These are phyloP conservation scores for Pseudorasbora parva DNA, from an alignment of 2,113 vertebrate species.

Conservation along the genomic window DNA sequence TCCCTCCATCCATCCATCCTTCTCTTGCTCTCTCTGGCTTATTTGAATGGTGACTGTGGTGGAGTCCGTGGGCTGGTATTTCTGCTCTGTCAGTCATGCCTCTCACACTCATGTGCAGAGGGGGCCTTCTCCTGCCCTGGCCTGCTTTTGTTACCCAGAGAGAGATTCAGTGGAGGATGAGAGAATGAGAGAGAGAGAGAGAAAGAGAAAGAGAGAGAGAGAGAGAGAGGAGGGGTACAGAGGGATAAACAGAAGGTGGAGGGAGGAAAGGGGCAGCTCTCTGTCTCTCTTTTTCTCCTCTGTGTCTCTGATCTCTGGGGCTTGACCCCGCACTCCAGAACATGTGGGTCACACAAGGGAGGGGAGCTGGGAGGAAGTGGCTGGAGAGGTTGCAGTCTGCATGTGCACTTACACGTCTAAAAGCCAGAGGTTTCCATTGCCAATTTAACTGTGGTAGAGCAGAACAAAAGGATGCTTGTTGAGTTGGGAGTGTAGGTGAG, in stretches of 20 bases:
- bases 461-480: background rate
- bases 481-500: background rate
- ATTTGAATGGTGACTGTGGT: conserved; percentile 89
- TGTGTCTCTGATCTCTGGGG: conserved; percentile 80
- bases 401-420: conserved; percentile 33
- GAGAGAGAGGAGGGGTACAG: conserved; percentile 59
- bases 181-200: conserved; percentile 64
- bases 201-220: conserved; percentile 68
- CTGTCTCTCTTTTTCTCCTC: conserved; percentile 72
- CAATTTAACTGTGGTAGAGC: background rate
- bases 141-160: conserved; percentile 48
- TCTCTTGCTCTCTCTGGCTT: conserved; percentile 64
- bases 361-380: conserved; percentile 1
- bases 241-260: conserved; percentile 25
- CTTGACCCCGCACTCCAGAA: conserved; percentile 78
- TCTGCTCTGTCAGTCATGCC: conserved; percentile 96
- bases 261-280: conserved; percentile 62
- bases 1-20: conserved; percentile 67
- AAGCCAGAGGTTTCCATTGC: conserved; percentile 7
- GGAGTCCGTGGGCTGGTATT: conserved; percentile 87
- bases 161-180: conserved; percentile 67
- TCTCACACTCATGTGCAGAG: conserved; percentile 80
- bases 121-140: conserved; percentile 65
- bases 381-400: conserved; percentile 35
- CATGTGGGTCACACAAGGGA: conserved; percentile 59